Base-by-base conservation (phyloP, 2,888 invertebrate species). In the Calliphora vomitoria region DNA sequence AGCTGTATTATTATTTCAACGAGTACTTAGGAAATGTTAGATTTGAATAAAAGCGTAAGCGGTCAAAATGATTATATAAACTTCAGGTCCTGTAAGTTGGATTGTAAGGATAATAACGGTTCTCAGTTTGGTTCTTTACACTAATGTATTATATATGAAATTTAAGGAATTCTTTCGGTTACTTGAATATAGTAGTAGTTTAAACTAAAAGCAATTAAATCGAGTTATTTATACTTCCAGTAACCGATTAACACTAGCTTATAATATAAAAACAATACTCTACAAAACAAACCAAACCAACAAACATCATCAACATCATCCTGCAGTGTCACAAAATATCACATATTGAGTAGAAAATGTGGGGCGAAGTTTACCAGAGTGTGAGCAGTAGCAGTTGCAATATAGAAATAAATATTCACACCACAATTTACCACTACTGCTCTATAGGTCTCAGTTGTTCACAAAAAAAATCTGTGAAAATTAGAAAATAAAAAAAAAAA, bases 381-480 rank as follows among this genome's bases (percentile, higher is more conserved):
- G 4, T 20, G 53, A 41, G n/a, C 31, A n/a, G 1, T 58, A 41
- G 31, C 15, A 13, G 53, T 31, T 80, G 58, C 20, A 64, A 66
- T 20, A 38, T 13, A 60, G 11, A 35, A 31, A 41, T 15, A 44
- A 50, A 64, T 18, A 71, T 3, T 38, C 60, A 69, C 0, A 41
- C 68, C 8, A 66, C 15, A 13, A 44, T 47, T 10, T 44, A 44
- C 44, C 13, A 47, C 66, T 20, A 50, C 38, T 64, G 8, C 31
- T 31, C n/a, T 35, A 20, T 41, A 20, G 80, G 86, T 80, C 83
- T 87, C 86, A 87, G 83, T 83, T 87, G 86, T 83, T 80, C 50
- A 74, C 60, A 82, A 78, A 86, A 78, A 86, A 82, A 68, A 74
- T 82, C 10, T 85, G 15, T 80, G 47, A 62, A 86, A 82, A 86